Evolutionary conservation across 1,140 invertebrate genomes (phyloP), one percentile per base, ranked within the genome.

Genomic region (Cherax quadricarinatus): DNA sequence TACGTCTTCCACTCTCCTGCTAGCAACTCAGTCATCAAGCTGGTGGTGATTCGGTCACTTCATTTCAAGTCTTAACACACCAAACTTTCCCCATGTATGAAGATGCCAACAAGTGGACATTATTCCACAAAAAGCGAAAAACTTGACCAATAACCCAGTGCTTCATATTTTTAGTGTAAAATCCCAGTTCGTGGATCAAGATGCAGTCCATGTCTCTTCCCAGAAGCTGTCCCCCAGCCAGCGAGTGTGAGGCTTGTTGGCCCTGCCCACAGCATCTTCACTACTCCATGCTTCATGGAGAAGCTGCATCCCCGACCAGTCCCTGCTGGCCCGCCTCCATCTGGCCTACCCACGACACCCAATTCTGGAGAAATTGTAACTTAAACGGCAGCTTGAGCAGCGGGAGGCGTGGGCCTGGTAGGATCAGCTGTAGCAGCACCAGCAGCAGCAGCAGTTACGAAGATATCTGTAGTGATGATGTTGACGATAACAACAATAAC

Each of bases 41-140:
- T 30, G 30, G 73, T 30, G 53, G 75, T 80, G 86, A 80, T 14
- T 79, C 70, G 10, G 24, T 79, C 73, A 53, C 62, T 12, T 60
- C 60, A 5, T 79, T 12, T 9, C 24, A 57, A 80, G 21, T 24
- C 53, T 30, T 62, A 60, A 62, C 86, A 86, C 70, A 49, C 75
- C 70, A 48, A 88, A 75, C 73, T 78, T 57, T 80, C 60, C 57
- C 49, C 49, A 88, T 88, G 86, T 88, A 88, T 80, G 51, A 81
- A 79, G 53, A 88, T 80, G 86, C 24, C 14, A 24, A 48, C 78
- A 88, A 88, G 78, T 88, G 86, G 75, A n/a, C 49, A 14, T 30
- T 62, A 3, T 88, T 53, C 53, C 75, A 81, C 86, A 88, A 88
- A 60, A 88, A 80, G 86, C 86, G 86, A 81, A 88, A 79, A 62